Evolutionary conservation across 2,797 vertebrate species (phyloP).

Genomic region (Iguana delicatissima): DNA sequence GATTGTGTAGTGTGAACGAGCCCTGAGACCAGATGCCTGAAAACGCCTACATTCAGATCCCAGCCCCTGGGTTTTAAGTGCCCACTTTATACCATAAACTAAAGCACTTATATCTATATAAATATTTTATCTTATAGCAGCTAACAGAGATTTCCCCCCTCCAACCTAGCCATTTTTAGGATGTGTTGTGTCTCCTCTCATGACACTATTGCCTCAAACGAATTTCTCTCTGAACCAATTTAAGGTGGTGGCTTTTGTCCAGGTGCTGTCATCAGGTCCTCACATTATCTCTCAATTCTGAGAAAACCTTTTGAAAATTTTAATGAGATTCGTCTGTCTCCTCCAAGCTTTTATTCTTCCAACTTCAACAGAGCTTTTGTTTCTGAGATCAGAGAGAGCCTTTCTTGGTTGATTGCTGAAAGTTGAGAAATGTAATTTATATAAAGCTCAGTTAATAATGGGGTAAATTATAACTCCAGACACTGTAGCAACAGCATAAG

Average conservation of each 20-base stretch:
- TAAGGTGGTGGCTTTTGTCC: conserved; percentile 63
- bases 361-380: conserved; percentile 47
- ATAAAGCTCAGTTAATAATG: conserved; percentile 59
- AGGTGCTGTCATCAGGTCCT: conserved; percentile 47
- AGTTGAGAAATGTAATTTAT: conserved; percentile 55
- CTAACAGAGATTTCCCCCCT: conserved; percentile 45
- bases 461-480: conserved; percentile 52
- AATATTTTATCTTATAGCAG: conserved; percentile 32
- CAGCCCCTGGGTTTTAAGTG: background rate
- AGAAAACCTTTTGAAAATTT: conserved; percentile 67
- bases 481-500: conserved; percentile 41
- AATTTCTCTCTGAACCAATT: conserved; percentile 60
- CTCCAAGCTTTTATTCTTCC: conserved; percentile 24
- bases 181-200: background rate
- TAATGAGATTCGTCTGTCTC: conserved; percentile 69
- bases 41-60: background rate
- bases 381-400: conserved; percentile 5
- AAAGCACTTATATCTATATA: background rate
- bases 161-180: conserved; percentile 28
- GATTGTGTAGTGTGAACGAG: too few species aligned
- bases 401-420: conserved; percentile 46
- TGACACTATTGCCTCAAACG: conserved; percentile 40
- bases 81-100: conserved; percentile 11
- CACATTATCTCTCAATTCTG: conserved; percentile 58
- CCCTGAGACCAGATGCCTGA: background rate